Evolutionary conservation across 2,888 invertebrate genomes (phyloP), one percentile per base, ranked within the genome.

Genomic region (Melieria picta): DNA sequence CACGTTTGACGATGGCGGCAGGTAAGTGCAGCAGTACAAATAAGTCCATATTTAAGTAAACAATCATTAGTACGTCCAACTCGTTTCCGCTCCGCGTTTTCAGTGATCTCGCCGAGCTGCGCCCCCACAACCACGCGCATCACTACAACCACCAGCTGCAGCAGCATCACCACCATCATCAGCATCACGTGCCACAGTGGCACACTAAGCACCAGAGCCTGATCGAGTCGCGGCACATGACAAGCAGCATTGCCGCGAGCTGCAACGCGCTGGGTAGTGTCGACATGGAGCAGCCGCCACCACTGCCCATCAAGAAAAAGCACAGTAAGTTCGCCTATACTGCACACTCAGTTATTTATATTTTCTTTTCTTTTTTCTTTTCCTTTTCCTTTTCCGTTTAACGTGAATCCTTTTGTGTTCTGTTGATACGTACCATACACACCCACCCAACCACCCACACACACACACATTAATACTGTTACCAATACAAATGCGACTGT

Each of bases 231-330:
- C 77, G 81, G 11, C 81, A 80, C 10, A 75, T 76, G 9, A 78
- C 74, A 13, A 77, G 78, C 30, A 69, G 76, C 47, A 52, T 81
- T 68, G 79, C 77, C n/a, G 80, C 78, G 52, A 82, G 84, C 69
- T 77, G 76, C 55, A 77, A 75, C 67, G 73, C 74, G 30, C 75
- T 77, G 43, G 77, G 75, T 30, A 76, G 79, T 16, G 84, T 83
- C 58, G 79, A 82, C 0, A 88, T 91, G 79, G 92, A 92, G 79
- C 89, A 91, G 83, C 94, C 96, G 75, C 97, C 97, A 75, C 97
- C 97, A 65, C 88, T 97, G 77, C 97, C 97, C 57, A 92, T 94
- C 61, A 97, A 97, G 89, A 96, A 96, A 88, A 93, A 94, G 87
- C 94, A 97, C 90, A 97, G 97, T 96, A 91, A 94, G 96, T 94